phyloP scores from a whole-genome alignment of 2,797 vertebrate species.

The Syngnathus acus region DNA sequence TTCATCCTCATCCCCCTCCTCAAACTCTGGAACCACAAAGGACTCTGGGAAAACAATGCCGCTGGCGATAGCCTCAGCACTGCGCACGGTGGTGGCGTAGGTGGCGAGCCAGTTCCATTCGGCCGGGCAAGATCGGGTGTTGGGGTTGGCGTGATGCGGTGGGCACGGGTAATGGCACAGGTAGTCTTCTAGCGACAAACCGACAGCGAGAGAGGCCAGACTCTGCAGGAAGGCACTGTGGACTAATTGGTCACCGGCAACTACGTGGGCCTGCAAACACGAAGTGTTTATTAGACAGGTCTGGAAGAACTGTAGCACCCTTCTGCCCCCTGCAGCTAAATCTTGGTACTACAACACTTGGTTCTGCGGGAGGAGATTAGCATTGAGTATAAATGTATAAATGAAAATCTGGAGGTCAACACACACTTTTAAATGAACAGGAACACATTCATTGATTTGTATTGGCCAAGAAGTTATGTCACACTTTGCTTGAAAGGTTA shows the following conservation, averaged over 20 bases:
- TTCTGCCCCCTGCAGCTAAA: too few species aligned
- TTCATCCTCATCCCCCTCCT: constrained; percentile 42
- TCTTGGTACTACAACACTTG: too few species aligned
- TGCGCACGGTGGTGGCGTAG: constrained; percentile 71
- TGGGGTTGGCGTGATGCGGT: constrained; percentile 57
- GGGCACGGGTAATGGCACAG: constrained; percentile 61
- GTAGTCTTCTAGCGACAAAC: constrained; percentile 70
- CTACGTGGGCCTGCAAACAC: constrained; percentile 63
- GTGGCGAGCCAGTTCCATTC: constrained; percentile 75
- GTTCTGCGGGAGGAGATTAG: too few species aligned
- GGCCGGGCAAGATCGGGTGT: constrained; percentile 41
- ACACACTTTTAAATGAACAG: too few species aligned
- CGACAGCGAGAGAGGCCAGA: constrained; percentile 67
- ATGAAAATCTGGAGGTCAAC: too few species aligned
- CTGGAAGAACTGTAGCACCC: too few species aligned
- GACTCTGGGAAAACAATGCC: constrained; percentile 71
- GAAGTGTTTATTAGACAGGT: too few species aligned
- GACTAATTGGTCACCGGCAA: constrained; percentile 73
- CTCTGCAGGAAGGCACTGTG: constrained; percentile 78
- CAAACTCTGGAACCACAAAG: constrained; percentile 63
- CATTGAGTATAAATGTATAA: too few species aligned
- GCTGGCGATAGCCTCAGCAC: constrained; percentile 73
- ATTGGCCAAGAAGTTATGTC: too few species aligned
- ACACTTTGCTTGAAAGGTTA: too few species aligned
- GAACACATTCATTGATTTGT: too few species aligned